Evolutionary conservation across 1,140 invertebrate genomes (phyloP).

Genomic region (Rhopalosiphum maidis): DNA sequence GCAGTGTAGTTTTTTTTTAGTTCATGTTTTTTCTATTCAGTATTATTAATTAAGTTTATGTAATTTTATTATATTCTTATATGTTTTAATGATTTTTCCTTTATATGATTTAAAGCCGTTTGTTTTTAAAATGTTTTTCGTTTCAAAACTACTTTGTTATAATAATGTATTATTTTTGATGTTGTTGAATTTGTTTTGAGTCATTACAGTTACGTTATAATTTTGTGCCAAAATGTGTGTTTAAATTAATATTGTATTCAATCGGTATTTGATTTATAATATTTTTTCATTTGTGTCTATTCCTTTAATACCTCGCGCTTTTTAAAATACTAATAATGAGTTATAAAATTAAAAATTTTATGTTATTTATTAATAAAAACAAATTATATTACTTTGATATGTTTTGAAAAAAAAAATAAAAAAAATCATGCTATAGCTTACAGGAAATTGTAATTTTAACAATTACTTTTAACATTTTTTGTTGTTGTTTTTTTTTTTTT

Average conservation of each 20-base stretch:
- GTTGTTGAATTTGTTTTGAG: slow-evolving; percentile 41
- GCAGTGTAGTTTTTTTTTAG: background rate
- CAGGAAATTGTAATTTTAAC: background rate
- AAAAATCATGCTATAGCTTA: slow-evolving; percentile 39
- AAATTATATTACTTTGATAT: slow-evolving; percentile 28
- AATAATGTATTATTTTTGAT: slow-evolving; percentile 32
- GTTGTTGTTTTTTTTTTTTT: slow-evolving; percentile 42
- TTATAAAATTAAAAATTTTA: background rate
- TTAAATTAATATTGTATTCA: slow-evolving; percentile 38
- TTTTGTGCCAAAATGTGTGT: slow-evolving; percentile 55
- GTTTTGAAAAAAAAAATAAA: background rate
- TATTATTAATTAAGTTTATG: slow-evolving; percentile 51
- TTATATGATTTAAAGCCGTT: slow-evolving; percentile 21
- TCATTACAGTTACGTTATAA: slow-evolving; percentile 45
- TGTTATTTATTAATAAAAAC: slow-evolving; percentile 10
- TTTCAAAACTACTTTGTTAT: slow-evolving; percentile 5
- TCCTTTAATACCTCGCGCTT: slow-evolving; percentile 52
- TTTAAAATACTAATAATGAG: slow-evolving; percentile 37
- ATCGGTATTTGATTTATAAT: slow-evolving; percentile 6
- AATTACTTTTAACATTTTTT: slow-evolving; percentile 37
- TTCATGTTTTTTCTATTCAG: slow-evolving; percentile 37
- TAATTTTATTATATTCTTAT: slow-evolving; percentile 1
- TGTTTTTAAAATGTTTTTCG: slow-evolving; percentile 21
- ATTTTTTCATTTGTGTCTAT: slow-evolving; percentile 33
- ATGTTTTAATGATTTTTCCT: background rate